Evolutionary conservation across 2,113 vertebrate genomes (phyloP), one percentile per base, ranked within the genome.

Genomic region (Gorsachius goisagi): DNA sequence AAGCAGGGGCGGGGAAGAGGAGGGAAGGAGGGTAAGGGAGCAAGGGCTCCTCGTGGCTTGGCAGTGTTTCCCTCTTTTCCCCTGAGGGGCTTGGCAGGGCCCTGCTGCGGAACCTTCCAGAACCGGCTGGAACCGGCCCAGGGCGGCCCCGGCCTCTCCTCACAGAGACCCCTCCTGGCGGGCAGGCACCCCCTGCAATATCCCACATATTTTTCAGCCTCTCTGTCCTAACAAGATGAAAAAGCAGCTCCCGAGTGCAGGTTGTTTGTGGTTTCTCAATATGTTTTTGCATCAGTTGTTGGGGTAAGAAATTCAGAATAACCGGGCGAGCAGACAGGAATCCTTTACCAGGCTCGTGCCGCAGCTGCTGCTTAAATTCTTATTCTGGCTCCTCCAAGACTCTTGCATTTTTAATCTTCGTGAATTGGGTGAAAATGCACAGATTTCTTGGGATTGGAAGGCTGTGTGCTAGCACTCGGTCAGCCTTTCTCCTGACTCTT

Each of bases 111-210:
- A 82, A 67, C 21, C 52, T 26, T 23, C 44, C 12, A 2, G 67
- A 79, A 33, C 35, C 7, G 1, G 20, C 58, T 0, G 2, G 44
- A 66, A 30, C 9, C 0, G 2, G 17, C 13, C 12, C 2, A 0
- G 12, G 45, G 33, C 67, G 28, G 62, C 16, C 15, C n/a, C 5
- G 0, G 5, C 22, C 0, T 6, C 2, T 2, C 63, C 64, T 52
- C 64, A 47, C 73, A 18, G 55, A 4, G 44, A 2, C 22, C 47
- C 45, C 64, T 62, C 37, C 35, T 11, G 47, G 45, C 39, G 47
- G 2, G 1, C 2, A 0, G 41, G 52, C 19, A 17, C 5, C 5
- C 8, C 0, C 2, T 0, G 3, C 4, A 5, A 26, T 4, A 24
- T 1, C 45, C 56, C 45, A 7, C 3, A 0, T 0, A 1, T 4